Percentiles rank a stretch among this genome's conserved stretches.
phyloP scores from a whole-genome alignment of 2,797 vertebrate genomes.

The Poecilia picta region DNA sequence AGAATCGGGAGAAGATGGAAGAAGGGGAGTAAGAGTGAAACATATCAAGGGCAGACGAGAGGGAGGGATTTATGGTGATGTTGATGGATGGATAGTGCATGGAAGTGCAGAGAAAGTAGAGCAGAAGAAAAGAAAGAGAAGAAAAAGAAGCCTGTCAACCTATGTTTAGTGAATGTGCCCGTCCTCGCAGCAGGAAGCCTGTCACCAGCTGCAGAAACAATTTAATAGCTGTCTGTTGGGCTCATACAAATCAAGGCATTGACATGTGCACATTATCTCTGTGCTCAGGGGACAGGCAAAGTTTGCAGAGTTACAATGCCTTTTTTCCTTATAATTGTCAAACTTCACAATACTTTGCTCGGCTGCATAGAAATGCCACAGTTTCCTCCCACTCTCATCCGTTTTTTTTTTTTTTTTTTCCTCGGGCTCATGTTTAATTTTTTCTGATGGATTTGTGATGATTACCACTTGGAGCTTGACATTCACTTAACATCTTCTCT shows the following conservation, averaged over 20 bases:
- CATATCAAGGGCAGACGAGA: conserved; percentile 53
- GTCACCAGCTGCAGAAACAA: conserved; percentile 78
- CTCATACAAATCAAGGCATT: conserved; percentile 79
- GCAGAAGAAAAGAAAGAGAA: conserved; percentile 74
- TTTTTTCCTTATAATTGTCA: conserved; percentile 53
- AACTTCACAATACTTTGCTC: conserved; percentile 57
- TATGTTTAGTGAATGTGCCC: conserved; percentile 82
- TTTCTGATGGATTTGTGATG: conserved; percentile 51
- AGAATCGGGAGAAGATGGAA: conserved; percentile 46
- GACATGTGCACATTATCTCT: conserved; percentile 79
- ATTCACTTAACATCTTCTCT: conserved; percentile 30
- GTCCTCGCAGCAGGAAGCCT: conserved; percentile 77
- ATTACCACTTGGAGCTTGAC: conserved; percentile 31
- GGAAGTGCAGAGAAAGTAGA: conserved; percentile 79
- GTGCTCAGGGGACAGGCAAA: conserved; percentile 59
- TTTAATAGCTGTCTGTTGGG: conserved; percentile 79
- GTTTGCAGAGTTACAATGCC: conserved; percentile 51
- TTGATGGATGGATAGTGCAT: conserved; percentile 80
- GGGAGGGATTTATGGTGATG: conserved; percentile 71
- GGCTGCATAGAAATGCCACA: conserved; percentile 40
- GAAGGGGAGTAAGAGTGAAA: conserved; percentile 49
- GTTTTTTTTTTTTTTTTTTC: conserved; percentile 32
- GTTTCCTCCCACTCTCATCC: conserved; percentile 18
- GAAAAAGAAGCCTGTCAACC: conserved; percentile 83
- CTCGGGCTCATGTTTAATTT: conserved; percentile 25